Conservation (phyloP, 2,113 vertebrate species). For the Pan paniscus region DNA sequence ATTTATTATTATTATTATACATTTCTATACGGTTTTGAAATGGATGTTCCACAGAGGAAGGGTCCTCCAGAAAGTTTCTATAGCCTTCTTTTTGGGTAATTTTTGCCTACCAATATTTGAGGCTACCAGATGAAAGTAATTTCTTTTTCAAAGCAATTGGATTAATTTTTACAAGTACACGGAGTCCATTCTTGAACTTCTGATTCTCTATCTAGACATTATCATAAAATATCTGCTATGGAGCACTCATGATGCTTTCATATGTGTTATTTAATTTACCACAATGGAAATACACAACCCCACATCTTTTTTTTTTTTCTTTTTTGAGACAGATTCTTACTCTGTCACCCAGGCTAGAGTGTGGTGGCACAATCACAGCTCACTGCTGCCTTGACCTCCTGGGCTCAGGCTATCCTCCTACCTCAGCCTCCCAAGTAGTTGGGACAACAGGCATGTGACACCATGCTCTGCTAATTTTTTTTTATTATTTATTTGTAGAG, state of each 20-base stretch:
- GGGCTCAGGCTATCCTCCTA: too few species aligned
- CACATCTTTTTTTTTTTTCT: background rate
- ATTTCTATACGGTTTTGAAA: background rate
- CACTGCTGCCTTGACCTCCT: too few species aligned
- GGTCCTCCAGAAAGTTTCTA: background rate
- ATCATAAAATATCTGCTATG: background rate
- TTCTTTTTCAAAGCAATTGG: background rate
- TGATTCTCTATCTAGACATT: background rate
- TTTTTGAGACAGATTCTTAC: too few species aligned
- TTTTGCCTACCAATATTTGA: background rate
- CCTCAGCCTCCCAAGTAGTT: too few species aligned
- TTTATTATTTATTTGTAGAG: too few species aligned
- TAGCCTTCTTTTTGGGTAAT: background rate
- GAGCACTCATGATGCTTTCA: background rate
- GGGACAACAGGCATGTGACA: too few species aligned
- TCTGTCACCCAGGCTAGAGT: too few species aligned
- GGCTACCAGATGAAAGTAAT: background rate
- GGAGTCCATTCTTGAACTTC: background rate
- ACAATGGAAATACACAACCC: background rate
- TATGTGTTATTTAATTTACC: background rate
- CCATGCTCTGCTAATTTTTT: too few species aligned
- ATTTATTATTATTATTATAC: background rate
- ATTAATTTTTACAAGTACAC: background rate
- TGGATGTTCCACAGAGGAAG: background rate
- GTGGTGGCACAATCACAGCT: too few species aligned